phyloP scores from a whole-genome alignment of 2,797 vertebrate species.

The Semaprochilodus insignis region DNA sequence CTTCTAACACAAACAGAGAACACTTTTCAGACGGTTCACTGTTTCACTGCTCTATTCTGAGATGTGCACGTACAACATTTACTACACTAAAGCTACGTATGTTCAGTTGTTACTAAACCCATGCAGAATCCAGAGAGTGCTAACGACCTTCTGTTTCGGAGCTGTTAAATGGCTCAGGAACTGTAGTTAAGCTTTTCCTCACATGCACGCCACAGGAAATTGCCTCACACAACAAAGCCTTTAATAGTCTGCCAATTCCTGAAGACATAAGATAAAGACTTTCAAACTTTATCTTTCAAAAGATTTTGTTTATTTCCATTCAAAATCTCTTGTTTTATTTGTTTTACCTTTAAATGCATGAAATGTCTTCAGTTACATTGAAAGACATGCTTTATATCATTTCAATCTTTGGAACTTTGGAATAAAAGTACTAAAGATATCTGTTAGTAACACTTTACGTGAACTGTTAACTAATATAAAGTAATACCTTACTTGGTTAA shows the following conservation, averaged over 20 bases:
- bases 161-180: not conserved
- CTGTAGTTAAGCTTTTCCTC: not conserved
- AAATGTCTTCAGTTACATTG: not conserved
- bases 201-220: constrained; percentile 15
- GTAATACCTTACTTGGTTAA: too few relatives aligned
- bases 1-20: not conserved
- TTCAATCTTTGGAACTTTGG: too few relatives aligned
- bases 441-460: too few relatives aligned
- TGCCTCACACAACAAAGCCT: not conserved
- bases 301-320: not conserved
- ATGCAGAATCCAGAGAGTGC: not conserved
- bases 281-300: not conserved
- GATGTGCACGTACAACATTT: not conserved
- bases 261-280: not conserved
- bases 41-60: not conserved
- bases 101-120: not conserved
- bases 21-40: not conserved
- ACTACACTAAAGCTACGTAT: not conserved
- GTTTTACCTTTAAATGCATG: not conserved
- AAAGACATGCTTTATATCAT: not conserved
- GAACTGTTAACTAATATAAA: too few relatives aligned
- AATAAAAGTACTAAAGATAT: too few relatives aligned
- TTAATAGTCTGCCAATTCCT: not conserved
- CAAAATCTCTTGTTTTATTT: not conserved
- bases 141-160: not conserved